Conservation (phyloP, 2,888 invertebrate species). For the Morpho achilles region DNA sequence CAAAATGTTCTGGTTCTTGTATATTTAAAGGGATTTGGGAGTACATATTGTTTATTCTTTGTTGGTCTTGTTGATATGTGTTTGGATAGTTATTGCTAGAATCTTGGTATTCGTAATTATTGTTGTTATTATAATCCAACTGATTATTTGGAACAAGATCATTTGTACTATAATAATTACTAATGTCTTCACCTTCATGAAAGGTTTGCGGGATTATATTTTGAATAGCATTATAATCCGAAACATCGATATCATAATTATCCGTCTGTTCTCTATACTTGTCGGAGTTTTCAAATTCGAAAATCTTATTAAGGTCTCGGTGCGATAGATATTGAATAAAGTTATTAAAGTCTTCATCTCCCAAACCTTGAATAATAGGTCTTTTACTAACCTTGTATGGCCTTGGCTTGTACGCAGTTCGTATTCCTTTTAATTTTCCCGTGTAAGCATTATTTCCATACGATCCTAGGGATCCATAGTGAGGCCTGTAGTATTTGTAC, state of each 20-base stretch:
- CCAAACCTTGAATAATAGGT: slow-evolving; percentile 49
- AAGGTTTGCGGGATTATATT: neutral
- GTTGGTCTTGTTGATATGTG: slow-evolving; percentile 3
- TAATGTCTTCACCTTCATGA: neutral
- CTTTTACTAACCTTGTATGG: slow-evolving; percentile 56
- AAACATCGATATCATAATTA: slow-evolving; percentile 10
- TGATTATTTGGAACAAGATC: neutral
- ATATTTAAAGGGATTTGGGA: slow-evolving; percentile 28
- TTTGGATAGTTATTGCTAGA: slow-evolving; percentile 12
- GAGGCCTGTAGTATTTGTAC: slow-evolving; percentile 43
- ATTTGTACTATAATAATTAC: too few species aligned
- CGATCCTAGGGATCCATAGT: too few species aligned
- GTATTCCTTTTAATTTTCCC: slow-evolving; percentile 25
- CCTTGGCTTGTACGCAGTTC: slow-evolving; percentile 34
- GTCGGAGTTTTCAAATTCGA: slow-evolving; percentile 39
- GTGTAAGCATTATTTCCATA: too few species aligned
- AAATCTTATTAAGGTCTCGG: slow-evolving; percentile 60
- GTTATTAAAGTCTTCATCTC: slow-evolving; percentile 58
- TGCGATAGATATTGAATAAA: slow-evolving; percentile 60
- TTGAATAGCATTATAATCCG: neutral
- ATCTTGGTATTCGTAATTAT: slow-evolving; percentile 3
- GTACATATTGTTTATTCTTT: slow-evolving; percentile 14
- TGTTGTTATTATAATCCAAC: neutral
- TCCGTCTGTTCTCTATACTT: slow-evolving; percentile 3
- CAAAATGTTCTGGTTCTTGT: slow-evolving; percentile 34